A percentile compares a stretch with the other conserved stretches of the same genome.
Evolutionary conservation across 2,113 vertebrate species (phyloP).

Genomic region (Seriola quinqueradiata): DNA sequence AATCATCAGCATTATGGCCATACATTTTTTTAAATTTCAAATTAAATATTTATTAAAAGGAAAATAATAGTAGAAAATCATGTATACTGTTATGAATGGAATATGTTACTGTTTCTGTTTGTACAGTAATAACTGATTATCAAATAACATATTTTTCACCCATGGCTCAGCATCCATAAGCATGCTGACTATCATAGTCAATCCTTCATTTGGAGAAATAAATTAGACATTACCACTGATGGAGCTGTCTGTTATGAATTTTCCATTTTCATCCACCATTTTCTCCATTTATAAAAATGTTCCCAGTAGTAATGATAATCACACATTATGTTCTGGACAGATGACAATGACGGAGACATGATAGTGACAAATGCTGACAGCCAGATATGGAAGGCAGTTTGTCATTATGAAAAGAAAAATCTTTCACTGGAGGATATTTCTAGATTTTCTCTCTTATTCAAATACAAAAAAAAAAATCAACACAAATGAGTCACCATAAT

Average conservation of each 20-base stretch:
- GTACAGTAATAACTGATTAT: not conserved
- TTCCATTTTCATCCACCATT: slow-evolving; percentile 40
- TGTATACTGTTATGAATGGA: not conserved
- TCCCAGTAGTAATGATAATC: slow-evolving; percentile 30
- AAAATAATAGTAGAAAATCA: not conserved
- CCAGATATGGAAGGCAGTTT: slow-evolving; percentile 33
- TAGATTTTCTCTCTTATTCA: not conserved
- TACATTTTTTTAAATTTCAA: not conserved
- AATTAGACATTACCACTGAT: slow-evolving; percentile 33
- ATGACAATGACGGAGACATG: slow-evolving; percentile 14
- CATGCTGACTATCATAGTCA: slow-evolving; percentile 12
- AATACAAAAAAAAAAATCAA: not conserved
- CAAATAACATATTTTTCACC: slow-evolving; percentile 1
- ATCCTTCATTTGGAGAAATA: slow-evolving; percentile 30
- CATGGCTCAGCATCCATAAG: not conserved
- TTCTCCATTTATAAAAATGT: slow-evolving; percentile 45
- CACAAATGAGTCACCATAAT: not conserved
- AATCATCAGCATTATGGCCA: not conserved
- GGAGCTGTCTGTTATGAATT: slow-evolving; percentile 23
- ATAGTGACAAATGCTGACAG: slow-evolving; percentile 29
- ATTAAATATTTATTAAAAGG: not conserved
- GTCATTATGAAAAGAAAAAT: slow-evolving; percentile 25
- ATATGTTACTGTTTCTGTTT: not conserved
- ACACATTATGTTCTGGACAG: slow-evolving; percentile 34
- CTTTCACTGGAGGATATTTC: slow-evolving; percentile 10